phyloP scores from a whole-genome alignment of 2,797 vertebrate species.

The Phoeniculus purpureus region DNA sequence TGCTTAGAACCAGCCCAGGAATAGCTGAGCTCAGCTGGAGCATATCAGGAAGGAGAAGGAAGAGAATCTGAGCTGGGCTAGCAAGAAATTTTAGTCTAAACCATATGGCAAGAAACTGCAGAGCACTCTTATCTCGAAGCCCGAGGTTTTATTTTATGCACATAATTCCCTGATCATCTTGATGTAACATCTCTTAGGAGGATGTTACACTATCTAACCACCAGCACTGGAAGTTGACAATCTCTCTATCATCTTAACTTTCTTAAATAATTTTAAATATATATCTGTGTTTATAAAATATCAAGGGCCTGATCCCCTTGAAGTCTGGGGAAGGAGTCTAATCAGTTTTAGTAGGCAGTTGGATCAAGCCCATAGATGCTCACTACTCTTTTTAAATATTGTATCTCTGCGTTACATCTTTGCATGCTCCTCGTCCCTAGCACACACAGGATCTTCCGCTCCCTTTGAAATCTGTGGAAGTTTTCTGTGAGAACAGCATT shows the following conservation, averaged over 20 bases:
- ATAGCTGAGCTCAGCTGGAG: conserved; percentile 67
- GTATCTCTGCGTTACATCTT: conserved; percentile 53
- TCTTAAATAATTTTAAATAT: conserved; percentile 73
- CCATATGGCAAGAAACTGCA: conserved; percentile 57
- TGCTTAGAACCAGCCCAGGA: conserved; percentile 58
- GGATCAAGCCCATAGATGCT: conserved; percentile 48
- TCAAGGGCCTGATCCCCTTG: conserved; percentile 52
- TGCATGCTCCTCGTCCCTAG: neutral
- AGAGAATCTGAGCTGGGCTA: conserved; percentile 64
- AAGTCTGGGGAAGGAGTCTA: conserved; percentile 50
- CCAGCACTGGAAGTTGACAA: conserved; percentile 70
- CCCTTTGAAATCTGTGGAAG: conserved; percentile 37
- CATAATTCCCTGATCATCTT: conserved; percentile 67
- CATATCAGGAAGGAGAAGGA: conserved; percentile 60
- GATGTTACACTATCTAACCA: conserved; percentile 62
- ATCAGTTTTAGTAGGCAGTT: conserved; percentile 41
- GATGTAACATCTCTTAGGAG: conserved; percentile 57
- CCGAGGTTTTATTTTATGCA: conserved; percentile 68
- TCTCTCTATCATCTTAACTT: conserved; percentile 68
- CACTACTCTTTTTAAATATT: conserved; percentile 5
- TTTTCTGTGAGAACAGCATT: neutral
- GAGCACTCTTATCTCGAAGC: conserved; percentile 57
- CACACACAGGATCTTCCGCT: neutral
- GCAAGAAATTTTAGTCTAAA: conserved; percentile 70
- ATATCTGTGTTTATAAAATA: conserved; percentile 58